Base-by-base conservation (phyloP, 2,888 invertebrate genomes). In the Sphecodes monilicornis region DNA sequence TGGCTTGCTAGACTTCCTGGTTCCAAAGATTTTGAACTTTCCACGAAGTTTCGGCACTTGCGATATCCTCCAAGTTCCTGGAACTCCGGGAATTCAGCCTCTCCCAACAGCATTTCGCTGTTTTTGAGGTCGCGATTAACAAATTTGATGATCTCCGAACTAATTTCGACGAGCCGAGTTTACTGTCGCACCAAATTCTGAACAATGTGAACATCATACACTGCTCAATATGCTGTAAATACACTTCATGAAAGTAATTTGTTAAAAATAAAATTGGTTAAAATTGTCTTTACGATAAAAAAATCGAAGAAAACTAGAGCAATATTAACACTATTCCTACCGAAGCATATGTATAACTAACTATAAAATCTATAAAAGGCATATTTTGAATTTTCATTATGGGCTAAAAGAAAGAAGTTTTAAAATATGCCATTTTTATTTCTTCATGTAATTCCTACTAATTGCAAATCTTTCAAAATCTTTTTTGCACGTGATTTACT, bases 31-130 rank as follows among this genome's bases (percentile, higher is more conserved):
- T 84, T 73, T 29, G 29, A 84, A 73, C 82, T 69, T 36, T 4
- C 4, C 2, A 22, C 8, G 13, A 80, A 82, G 68, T 84, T 84
- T 10, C 29, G 10, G 36, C 22, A 18, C 73, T 73, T 69, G 57
- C 29, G 76, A 54, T 84, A 82, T 82, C 70, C 76, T 64, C 82
- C 76, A 77, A 60, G 77, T 82, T 76, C 68, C 22, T 18, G 13
- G 46, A 54, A 82, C 54, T 76, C 66, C 0, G 54, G 72, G 36
- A 72, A 39, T 57, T 54, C 36, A 13, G 18, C 32, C 8, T 29
- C 16, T 22, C 3, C 22, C 71, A 4, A 1, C 43, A 29, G n/a
- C 36, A 68, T 68, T 36, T 46, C 22, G 54, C 10, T 57, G 57
- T 41, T 50, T 57, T 43, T 43, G 41, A 4, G 18, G 36, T 22